phyloP scores from a whole-genome alignment of 2,113 vertebrate species.

The Ahaetulla prasina region DNA sequence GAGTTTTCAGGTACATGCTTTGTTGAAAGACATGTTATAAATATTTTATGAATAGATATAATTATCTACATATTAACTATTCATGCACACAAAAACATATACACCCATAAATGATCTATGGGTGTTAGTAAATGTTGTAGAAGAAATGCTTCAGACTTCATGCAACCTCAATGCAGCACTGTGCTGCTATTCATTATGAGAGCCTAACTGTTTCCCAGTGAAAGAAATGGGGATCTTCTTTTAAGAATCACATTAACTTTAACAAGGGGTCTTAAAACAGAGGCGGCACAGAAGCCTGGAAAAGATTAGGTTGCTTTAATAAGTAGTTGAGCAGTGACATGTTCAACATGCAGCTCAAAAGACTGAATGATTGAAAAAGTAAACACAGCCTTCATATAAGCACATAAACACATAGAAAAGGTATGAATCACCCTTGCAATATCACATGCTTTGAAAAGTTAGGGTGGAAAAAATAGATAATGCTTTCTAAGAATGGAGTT shows the following conservation, averaged over 20 bases:
- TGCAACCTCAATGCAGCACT: background rate
- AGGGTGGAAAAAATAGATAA: background rate
- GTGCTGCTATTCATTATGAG: background rate
- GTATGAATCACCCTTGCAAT: background rate
- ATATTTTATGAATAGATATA: background rate
- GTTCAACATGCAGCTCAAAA: background rate
- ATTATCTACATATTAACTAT: background rate
- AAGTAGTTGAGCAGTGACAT: background rate
- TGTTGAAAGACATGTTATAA: background rate
- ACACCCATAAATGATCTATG: background rate
- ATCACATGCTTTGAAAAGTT: background rate
- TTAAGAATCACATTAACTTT: background rate
- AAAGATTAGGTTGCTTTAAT: background rate
- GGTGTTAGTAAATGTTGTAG: background rate
- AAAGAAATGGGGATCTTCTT: background rate
- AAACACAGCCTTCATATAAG: background rate
- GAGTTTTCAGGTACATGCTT: background rate
- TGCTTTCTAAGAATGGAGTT: background rate
- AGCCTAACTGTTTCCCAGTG: background rate
- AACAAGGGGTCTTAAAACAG: background rate
- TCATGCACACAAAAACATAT: background rate
- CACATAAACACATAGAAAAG: background rate
- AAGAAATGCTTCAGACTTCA: background rate
- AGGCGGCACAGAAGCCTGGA: background rate
- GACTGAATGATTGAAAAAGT: background rate